Percentiles rank a stretch among this genome's conserved stretches.
Evolutionary conservation across 2,113 vertebrate species (phyloP).

Genomic region (Pseudopodoces humilis): DNA sequence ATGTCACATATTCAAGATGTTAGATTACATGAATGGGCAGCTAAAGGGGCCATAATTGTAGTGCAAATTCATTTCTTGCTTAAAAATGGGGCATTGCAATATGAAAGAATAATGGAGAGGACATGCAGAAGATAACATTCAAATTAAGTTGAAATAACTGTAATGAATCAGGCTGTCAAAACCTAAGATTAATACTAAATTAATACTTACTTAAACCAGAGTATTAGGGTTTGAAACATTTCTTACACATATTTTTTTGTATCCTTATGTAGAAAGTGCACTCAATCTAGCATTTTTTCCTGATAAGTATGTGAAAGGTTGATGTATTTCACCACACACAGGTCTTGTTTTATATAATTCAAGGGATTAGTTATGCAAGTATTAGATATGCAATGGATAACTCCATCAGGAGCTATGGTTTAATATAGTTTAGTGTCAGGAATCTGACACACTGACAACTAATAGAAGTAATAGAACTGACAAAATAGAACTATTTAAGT

Average conservation of each 20-base stretch:
- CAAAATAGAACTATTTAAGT: neutral
- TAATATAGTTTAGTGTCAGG: neutral
- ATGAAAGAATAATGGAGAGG: neutral
- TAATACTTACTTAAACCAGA: neutral
- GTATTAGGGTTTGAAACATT: neutral
- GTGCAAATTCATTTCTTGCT: neutral
- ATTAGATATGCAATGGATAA: neutral
- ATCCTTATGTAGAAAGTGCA: neutral
- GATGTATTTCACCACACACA: neutral
- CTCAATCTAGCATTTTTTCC: neutral
- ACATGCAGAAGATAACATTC: neutral
- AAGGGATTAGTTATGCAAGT: neutral
- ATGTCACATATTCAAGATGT: neutral
- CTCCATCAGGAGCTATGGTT: neutral
- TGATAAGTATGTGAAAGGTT: neutral
- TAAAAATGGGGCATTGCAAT: neutral
- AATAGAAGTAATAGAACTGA: neutral
- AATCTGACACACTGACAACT: neutral
- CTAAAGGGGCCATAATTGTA: neutral
- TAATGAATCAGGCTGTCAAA: slow-evolving; percentile 2
- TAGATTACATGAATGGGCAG: neutral
- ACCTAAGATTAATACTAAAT: neutral
- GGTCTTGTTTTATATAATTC: neutral
- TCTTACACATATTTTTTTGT: neutral
- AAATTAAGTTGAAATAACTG: neutral